Conservation (phyloP, 2,113 vertebrate genomes). For the Cryptotis parvus region DNA sequence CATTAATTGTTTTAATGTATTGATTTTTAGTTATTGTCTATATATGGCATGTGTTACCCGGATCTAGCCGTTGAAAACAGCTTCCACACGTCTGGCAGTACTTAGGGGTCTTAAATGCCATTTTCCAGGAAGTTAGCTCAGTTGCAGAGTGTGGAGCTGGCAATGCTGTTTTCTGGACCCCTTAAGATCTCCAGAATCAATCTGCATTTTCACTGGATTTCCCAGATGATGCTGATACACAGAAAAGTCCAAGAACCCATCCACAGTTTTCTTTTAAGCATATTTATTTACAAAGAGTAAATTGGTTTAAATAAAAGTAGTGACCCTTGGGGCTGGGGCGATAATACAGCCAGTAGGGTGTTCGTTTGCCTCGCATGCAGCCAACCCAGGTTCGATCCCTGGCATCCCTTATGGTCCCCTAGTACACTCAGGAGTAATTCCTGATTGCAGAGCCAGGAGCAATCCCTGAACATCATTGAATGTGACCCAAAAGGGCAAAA, state of each 20-base stretch:
- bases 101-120: background rate
- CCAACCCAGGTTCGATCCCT: no score
- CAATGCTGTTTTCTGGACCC: background rate
- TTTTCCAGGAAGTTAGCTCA: no score
- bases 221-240: background rate
- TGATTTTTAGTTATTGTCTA: background rate
- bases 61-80: background rate
- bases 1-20: background rate
- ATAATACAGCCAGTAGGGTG: no score
- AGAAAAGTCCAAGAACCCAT: constrained; percentile 10
- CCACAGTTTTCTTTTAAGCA: background rate
- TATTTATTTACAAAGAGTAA: constrained; percentile 4
- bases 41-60: background rate
- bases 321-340: no score
- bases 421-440: no score
- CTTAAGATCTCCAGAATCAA: background rate
- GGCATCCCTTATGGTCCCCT: no score
- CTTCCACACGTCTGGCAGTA: background rate
- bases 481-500: no score
- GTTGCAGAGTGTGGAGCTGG: no score
- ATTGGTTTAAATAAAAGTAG: constrained; percentile 1
- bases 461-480: no score
- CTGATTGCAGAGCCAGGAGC: no score
- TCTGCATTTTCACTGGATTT: background rate
- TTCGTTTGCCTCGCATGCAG: no score